Base-by-base conservation (phyloP, 2,888 invertebrate species). In the Lasioglossum figueresi region DNA sequence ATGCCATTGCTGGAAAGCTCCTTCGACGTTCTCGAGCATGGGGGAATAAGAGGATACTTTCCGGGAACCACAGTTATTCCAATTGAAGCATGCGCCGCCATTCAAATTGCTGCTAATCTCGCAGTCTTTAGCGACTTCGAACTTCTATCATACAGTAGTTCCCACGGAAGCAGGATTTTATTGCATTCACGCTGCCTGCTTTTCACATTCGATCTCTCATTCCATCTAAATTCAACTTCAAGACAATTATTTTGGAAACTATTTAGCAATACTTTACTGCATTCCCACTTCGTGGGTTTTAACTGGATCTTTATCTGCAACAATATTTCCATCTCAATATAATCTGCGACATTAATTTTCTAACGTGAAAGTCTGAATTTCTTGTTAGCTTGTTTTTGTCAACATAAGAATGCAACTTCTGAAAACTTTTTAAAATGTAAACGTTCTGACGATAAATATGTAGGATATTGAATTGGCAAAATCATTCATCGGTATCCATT, bases 1-100 rank as follows among this genome's bases (percentile, higher is more conserved):
- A 85, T 90, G 87, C 87, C 72, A 88, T 88, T 81, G 87, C 81
- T 72, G 71, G 81, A 80, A 83, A 86, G 84, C 84, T 80, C 77
- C 87, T 88, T 89, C 88, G 76, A 74, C 83, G 79, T 85, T 76
- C 84, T 84, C 79, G 88, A 87, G 82, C 81, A 43, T 31, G 16
- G 23, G 68, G 78, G 59, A 59, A 79, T 71, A 76, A 83, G 83
- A 78, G 85, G 83, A 83, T 85, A 87, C 85, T 85, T 85, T 80
- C 66, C 59, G 76, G 52, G 66, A 48, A 74, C 75, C 82, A 68
- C 79, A 63, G 77, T 59, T 66, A 86, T 82, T 83, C 70, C 48
- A 52, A 40, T 70, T 70, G 70, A 70, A 70, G 70, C 52, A 48
- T 45, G 63, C 34, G 73, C 79, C 37, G 74, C 23, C 66, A 59